phyloP scores from a whole-genome alignment of 2,797 vertebrate genomes.

The Anniella stebbinsi region DNA sequence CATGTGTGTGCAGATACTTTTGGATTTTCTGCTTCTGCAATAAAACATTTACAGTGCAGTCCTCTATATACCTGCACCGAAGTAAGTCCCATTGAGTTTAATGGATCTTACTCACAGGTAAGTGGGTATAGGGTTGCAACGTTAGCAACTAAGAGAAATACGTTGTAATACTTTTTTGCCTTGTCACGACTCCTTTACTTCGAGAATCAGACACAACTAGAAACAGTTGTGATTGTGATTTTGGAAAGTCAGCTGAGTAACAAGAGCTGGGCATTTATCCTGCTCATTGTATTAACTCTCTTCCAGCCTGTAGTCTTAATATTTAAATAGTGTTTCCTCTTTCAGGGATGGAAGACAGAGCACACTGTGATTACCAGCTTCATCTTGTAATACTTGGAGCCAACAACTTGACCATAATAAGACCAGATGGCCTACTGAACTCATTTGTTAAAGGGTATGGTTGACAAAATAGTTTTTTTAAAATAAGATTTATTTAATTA shows the following conservation, averaged over 20 bases:
- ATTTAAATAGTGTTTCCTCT: slow-evolving; percentile 27
- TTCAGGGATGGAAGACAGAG: slow-evolving; percentile 62
- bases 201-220: neutral
- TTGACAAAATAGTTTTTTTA: neutral
- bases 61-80: neutral
- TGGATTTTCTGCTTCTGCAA: neutral
- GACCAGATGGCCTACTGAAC: slow-evolving; percentile 75
- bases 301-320: neutral
- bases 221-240: neutral
- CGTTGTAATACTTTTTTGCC: neutral
- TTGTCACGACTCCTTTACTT: neutral
- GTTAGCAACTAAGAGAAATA: neutral
- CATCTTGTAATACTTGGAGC: slow-evolving; percentile 79
- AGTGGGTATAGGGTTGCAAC: neutral
- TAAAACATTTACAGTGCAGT: neutral
- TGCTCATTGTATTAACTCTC: neutral
- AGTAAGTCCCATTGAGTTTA: neutral
- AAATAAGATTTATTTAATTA: slow-evolving; percentile 26
- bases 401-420: slow-evolving; percentile 79
- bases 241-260: neutral
- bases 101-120: neutral
- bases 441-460: slow-evolving; percentile 84
- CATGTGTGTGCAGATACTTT: neutral
- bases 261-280: neutral
- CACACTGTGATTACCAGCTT: slow-evolving; percentile 73